Conservation (phyloP, 2,888 invertebrate genomes). For the Drepanosiphum platanoidis region DNA sequence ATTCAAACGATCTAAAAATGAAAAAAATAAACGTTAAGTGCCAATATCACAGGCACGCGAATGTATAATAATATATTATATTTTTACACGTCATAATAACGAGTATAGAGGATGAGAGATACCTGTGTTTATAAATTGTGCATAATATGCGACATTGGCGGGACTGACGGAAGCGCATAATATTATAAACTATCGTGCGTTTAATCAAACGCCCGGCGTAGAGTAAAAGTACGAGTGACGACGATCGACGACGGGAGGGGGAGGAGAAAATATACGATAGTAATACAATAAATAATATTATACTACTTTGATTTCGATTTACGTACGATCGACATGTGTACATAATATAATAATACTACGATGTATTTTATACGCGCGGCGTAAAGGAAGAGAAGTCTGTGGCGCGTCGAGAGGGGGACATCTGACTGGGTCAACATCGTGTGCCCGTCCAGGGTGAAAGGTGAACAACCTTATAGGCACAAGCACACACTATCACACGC, state of each 20-base stretch:
- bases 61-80: too few relatives aligned
- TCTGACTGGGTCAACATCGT: slow-evolving; percentile 59
- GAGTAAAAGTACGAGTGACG: not conserved
- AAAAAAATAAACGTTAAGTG: too few relatives aligned
- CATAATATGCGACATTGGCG: too few relatives aligned
- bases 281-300: not conserved
- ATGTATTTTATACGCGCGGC: not conserved
- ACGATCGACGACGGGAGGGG: not conserved
- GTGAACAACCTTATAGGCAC: slow-evolving; percentile 42
- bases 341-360: not conserved
- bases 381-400: slow-evolving; percentile 24
- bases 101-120: too few relatives aligned
- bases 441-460: slow-evolving; percentile 56
- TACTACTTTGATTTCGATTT: not conserved
- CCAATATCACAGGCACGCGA: too few relatives aligned
- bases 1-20: too few relatives aligned
- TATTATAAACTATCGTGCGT: too few relatives aligned
- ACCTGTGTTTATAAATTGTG: too few relatives aligned
- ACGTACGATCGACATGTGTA: not conserved
- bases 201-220: not conserved
- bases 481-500: not conserved
- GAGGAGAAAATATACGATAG: not conserved
- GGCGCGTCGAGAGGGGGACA: not conserved
- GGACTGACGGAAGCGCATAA: too few relatives aligned
- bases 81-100: too few relatives aligned